Percentiles rank a stretch among this genome's conserved stretches.
These are phyloP conservation scores for Alfaro cultratus DNA, from an alignment of 2,797 vertebrate genomes.

Conservation along the genomic window DNA sequence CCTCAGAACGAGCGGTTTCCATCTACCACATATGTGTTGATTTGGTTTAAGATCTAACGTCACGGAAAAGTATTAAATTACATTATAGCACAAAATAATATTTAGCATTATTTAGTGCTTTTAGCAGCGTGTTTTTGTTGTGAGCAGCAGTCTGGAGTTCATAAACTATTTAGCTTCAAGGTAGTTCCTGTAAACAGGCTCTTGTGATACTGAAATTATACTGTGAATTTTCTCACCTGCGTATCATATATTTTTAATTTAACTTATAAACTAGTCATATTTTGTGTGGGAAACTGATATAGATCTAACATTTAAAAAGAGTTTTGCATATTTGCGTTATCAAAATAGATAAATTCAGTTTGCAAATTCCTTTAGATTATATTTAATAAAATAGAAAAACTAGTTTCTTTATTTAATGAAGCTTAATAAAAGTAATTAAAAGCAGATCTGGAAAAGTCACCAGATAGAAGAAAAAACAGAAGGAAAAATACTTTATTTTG, in stretches of 20 bases:
- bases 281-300: background rate
- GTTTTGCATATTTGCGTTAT: background rate
- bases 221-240: background rate
- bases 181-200: background rate
- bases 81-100: background rate
- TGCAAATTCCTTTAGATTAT: background rate
- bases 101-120: background rate
- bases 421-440: background rate
- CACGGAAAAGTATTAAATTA: background rate
- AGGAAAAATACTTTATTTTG: background rate
- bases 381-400: background rate
- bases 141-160: no score
- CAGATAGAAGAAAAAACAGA: background rate
- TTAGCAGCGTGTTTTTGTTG: background rate
- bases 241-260: background rate
- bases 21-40: no score
- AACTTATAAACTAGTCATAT: background rate
- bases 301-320: background rate
- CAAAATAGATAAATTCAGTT: background rate
- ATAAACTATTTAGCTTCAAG: no score
- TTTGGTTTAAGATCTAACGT: background rate
- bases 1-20: background rate
- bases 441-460: background rate
- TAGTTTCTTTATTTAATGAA: background rate
- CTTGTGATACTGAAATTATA: background rate